Evolutionary conservation across 2,113 vertebrate genomes (phyloP).

Genomic region (Pachypanchax playfairii): DNA sequence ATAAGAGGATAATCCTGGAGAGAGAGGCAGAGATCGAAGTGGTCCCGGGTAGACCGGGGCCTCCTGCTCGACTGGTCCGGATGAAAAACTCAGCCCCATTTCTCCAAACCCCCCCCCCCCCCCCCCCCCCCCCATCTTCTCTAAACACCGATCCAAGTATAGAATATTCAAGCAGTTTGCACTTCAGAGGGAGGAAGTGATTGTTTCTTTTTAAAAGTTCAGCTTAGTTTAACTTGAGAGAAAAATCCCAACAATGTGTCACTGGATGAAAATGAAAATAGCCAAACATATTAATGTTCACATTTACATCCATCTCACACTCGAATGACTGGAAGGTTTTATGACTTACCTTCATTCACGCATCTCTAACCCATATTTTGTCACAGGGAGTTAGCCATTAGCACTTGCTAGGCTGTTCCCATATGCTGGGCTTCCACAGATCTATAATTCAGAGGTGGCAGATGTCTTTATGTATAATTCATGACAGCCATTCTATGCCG

Average conservation of each 20-base stretch:
- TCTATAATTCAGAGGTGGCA: constrained; percentile 85
- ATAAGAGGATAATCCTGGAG: constrained; percentile 84
- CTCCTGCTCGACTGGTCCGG: constrained; percentile 65
- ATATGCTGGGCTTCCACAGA: constrained; percentile 79
- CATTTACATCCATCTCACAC: constrained; percentile 52
- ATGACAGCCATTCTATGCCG: constrained; percentile 71
- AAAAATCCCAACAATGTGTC: neutral
- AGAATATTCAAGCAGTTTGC: constrained; percentile 74
- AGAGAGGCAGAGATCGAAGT: constrained; percentile 78
- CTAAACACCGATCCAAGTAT: constrained; percentile 60
- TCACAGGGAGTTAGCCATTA: constrained; percentile 75
- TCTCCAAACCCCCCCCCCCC: constrained; percentile 26
- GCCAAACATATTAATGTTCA: constrained; percentile 47
- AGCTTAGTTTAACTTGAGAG: constrained; percentile 3
- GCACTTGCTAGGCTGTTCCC: constrained; percentile 74
- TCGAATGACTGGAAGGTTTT: constrained; percentile 51
- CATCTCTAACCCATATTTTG: constrained; percentile 74
- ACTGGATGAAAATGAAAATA: constrained; percentile 4
- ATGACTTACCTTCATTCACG: constrained; percentile 56
- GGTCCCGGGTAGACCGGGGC: constrained; percentile 71
- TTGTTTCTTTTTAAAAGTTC: constrained; percentile 21
- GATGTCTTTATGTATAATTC: constrained; percentile 82
- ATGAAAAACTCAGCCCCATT: constrained; percentile 52
- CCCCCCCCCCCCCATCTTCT: constrained; percentile 37
- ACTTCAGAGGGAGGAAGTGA: constrained; percentile 50